Evolutionary conservation across 2,113 vertebrate species (phyloP).

Genomic region (Pelmatolapia mariae): DNA sequence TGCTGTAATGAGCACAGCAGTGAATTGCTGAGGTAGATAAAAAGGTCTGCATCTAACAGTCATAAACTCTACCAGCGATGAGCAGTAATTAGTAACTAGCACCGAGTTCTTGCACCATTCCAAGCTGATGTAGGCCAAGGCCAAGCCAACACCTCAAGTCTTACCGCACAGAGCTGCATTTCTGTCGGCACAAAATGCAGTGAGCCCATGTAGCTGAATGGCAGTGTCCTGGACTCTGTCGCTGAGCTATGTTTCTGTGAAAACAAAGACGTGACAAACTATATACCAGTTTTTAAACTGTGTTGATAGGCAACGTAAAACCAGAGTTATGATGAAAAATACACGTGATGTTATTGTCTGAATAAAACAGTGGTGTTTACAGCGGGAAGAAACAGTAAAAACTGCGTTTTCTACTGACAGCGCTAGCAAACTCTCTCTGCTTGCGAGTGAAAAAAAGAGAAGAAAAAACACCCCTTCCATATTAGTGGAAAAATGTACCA

Average conservation of each 20-base stretch:
- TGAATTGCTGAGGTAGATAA: too few relatives aligned
- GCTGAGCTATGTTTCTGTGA: not conserved
- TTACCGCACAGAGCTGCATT: not conserved
- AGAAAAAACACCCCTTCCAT: not conserved
- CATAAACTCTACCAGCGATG: not conserved
- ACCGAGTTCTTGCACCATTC: not conserved
- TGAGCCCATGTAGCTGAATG: not conserved
- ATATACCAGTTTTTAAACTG: not conserved
- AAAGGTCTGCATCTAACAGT: not conserved
- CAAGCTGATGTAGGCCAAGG: not conserved
- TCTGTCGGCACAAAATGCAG: not conserved
- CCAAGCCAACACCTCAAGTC: not conserved
- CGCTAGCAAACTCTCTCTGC: too few relatives aligned
- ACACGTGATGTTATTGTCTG: not conserved
- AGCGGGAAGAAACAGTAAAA: not conserved
- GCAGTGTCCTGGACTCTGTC: not conserved
- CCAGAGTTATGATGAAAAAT: not conserved
- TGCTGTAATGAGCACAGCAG: too few relatives aligned
- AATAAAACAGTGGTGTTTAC: not conserved
- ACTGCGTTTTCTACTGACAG: not conserved
- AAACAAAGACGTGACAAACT: not conserved
- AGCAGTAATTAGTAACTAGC: not conserved
- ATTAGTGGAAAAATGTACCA: not conserved
- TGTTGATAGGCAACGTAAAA: not conserved
- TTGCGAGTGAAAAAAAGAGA: too few relatives aligned